phyloP scores from a whole-genome alignment of 2,797 vertebrate species.

The Paratrypauchen microcephalus region DNA sequence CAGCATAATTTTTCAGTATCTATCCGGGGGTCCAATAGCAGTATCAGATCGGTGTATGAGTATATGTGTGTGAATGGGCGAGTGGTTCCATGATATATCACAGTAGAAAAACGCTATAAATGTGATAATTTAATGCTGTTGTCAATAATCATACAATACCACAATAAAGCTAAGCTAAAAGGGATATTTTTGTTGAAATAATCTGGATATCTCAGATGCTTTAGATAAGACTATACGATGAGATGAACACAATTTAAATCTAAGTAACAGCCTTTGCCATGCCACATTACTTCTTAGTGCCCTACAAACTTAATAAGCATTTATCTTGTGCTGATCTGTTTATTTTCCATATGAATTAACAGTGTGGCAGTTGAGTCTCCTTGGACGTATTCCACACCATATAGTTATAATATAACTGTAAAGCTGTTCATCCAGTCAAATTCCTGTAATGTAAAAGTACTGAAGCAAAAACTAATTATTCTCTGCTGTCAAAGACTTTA shows the following conservation, averaged over 20 bases:
- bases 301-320: conserved; percentile 4
- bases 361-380: not conserved
- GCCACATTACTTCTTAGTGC: not conserved
- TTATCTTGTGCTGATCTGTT: conserved; percentile 8
- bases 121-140: no score
- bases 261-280: not conserved
- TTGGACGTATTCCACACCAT: not conserved
- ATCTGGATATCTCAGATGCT: not conserved
- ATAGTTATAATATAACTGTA: conserved; percentile 4
- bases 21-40: no score
- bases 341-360: conserved; percentile 4
- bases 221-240: not conserved
- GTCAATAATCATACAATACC: no score
- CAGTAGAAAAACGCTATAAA: no score
- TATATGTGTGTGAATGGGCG: no score
- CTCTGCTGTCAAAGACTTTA: conserved; percentile 2
- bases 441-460: conserved; percentile 3
- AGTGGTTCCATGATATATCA: no score
- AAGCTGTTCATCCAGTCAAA: conserved; percentile 6
- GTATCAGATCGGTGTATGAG: no score
- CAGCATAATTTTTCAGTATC: no score
- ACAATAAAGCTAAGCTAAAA: no score
- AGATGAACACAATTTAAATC: not conserved
- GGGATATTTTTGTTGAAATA: no score
- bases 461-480: conserved; percentile 10